Conservation (phyloP, 2,888 invertebrate species). For the Ecdyonurus torrentis region DNA sequence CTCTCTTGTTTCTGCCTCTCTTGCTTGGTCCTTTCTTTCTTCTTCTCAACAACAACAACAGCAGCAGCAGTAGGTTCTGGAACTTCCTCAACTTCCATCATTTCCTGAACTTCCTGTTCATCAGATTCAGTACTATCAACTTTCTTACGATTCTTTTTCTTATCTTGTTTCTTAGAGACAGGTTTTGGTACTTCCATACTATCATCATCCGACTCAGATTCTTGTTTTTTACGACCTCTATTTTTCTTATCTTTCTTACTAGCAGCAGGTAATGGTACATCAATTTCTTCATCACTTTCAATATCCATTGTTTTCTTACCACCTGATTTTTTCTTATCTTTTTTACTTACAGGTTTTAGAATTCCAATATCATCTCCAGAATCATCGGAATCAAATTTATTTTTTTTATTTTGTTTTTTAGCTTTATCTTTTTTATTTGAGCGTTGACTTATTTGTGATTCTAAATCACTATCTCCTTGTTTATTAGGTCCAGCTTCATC, state of each 20-base stretch:
- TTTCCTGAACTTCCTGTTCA: constrained; percentile 10
- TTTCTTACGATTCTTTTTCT: constrained; percentile 13
- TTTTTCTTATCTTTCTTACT: constrained; percentile 20
- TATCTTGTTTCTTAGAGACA: constrained; percentile 12
- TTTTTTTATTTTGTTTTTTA: constrained; percentile 11
- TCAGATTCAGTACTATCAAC: constrained; percentile 9
- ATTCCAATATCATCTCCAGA: constrained; percentile 14
- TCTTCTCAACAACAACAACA: constrained; percentile 7
- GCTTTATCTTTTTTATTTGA: constrained; percentile 3
- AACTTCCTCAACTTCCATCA: constrained; percentile 11
- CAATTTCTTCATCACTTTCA: neutral
- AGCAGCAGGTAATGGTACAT: neutral
- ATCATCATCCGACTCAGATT: constrained; percentile 21
- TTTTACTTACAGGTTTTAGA: constrained; percentile 20
- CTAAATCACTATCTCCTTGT: constrained; percentile 10
- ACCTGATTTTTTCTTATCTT: constrained; percentile 24
- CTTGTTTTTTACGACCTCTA: constrained; percentile 23
- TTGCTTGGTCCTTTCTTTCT: constrained; percentile 9
- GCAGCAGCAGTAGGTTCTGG: no score
- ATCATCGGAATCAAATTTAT: constrained; percentile 14
- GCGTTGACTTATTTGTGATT: constrained; percentile 8
- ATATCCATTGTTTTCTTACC: constrained; percentile 16
- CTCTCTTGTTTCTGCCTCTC: constrained; percentile 10
- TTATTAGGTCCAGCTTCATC: constrained; percentile 13
- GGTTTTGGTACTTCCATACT: constrained; percentile 14